Conservation (phyloP, 2,113 vertebrate genomes). For the Gymnocephalus cernua region DNA sequence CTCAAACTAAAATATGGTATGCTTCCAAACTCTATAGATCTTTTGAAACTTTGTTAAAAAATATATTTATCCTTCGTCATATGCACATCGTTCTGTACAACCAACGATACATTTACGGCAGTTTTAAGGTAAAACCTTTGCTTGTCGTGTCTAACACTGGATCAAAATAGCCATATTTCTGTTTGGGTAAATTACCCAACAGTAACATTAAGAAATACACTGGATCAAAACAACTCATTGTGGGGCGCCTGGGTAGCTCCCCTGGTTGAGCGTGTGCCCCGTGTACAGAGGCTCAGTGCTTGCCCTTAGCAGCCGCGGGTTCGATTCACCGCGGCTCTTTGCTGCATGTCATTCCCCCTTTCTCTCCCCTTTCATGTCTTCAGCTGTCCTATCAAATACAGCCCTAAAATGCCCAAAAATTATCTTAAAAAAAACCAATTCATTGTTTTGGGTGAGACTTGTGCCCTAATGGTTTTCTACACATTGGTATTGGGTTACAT, state of each 20-base stretch:
- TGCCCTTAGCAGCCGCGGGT: too few species aligned
- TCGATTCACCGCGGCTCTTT: too few species aligned
- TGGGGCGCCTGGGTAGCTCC: too few species aligned
- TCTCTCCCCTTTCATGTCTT: too few species aligned
- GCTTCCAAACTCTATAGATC: background rate
- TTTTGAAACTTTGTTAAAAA: background rate
- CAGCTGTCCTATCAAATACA: too few species aligned
- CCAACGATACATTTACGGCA: background rate
- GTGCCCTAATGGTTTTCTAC: background rate
- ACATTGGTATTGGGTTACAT: too few species aligned
- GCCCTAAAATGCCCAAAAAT: too few species aligned
- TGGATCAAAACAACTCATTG: background rate
- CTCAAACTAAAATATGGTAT: background rate
- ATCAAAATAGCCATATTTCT: background rate
- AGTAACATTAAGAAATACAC: background rate
- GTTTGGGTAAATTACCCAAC: too few species aligned
- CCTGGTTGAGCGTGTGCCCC: too few species aligned
- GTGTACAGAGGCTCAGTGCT: too few species aligned
- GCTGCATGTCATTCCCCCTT: too few species aligned
- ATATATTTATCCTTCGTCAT: background rate
- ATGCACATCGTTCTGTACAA: background rate
- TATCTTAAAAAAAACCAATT: background rate
- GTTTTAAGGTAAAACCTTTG: background rate
- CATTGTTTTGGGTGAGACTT: background rate
- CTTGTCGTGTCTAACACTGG: background rate